Base-by-base conservation (phyloP, 23 tunicate genomes). In the Ciona savignyi region DNA sequence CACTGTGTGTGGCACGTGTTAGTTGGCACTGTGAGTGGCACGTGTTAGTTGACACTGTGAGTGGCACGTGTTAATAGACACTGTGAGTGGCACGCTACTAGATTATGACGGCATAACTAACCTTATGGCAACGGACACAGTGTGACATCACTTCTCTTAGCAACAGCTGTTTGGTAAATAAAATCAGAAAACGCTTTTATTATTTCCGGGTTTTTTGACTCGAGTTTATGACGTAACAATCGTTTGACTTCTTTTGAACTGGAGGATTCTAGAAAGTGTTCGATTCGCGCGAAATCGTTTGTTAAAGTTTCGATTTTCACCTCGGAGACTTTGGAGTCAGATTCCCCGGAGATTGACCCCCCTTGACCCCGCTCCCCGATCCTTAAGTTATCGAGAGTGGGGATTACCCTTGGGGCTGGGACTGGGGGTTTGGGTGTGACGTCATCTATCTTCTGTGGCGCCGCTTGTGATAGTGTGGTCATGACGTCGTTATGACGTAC, bases 71-170 rank as follows among this genome's bases (percentile, higher is more conserved):
- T n/a, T n/a, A n/a, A n/a, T n/a, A n/a, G n/a, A n/a, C n/a, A n/a
- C n/a, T n/a, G n/a, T n/a, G n/a, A n/a, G n/a, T n/a, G n/a, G n/a
- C n/a, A n/a, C n/a, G n/a, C n/a, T n/a, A n/a, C n/a, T n/a, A n/a
- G n/a, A n/a, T n/a, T n/a, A n/a, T n/a, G n/a, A n/a, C n/a, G n/a
- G n/a, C n/a, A n/a, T n/a, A n/a, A n/a, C n/a, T n/a, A n/a, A n/a
- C n/a, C n/a, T n/a, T 88, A 68, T 88, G 96, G 66, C 96, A 88
- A 60, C 96, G 65, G 34, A 78, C 84, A 60, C 96, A 88, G 81
- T 88, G 96, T 15, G 84, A 62, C 62, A 70, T 71, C 1, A 60
- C 78, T 27, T 86, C 76, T 42, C 61, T 74, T n/a, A n/a, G n/a
- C n/a, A 4, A 78, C 71, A 21, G 35, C 74, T 4, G 84, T 61